These are phyloP conservation scores for Protobothrops mucrosquamatus DNA, from an alignment of 2,113 vertebrate genomes.

Conservation along the genomic window DNA sequence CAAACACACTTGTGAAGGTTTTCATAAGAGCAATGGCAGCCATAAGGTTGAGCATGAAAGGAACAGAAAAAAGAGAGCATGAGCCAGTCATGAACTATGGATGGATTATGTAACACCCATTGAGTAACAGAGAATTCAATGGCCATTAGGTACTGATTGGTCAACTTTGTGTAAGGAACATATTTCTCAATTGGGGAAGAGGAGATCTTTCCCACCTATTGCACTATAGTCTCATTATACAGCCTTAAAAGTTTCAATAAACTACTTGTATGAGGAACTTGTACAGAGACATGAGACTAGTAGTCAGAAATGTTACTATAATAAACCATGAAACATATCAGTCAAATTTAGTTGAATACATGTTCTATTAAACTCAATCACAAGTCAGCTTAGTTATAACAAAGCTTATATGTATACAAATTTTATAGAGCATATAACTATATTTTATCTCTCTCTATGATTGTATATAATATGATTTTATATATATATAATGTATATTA, in stretches of 20 bases:
- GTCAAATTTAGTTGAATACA: background rate
- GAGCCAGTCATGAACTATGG: background rate
- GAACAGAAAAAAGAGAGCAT: background rate
- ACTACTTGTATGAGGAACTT: background rate
- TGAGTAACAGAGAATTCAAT: background rate
- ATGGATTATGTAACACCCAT: too few species aligned
- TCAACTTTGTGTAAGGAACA: background rate
- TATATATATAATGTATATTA: too few species aligned
- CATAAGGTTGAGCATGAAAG: background rate
- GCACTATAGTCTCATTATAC: background rate
- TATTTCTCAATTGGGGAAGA: background rate
- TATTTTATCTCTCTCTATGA: too few species aligned
- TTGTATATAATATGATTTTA: background rate
- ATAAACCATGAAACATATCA: background rate
- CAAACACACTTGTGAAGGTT: background rate
- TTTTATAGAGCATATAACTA: background rate
- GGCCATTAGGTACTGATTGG: background rate
- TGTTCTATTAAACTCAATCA: background rate
- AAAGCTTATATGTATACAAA: background rate
- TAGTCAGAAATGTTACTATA: background rate
- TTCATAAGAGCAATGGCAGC: background rate
- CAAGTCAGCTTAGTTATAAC: background rate
- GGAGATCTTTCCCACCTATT: background rate
- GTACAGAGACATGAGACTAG: background rate
- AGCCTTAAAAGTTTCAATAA: background rate